Evolutionary conservation across 2,797 vertebrate species (phyloP).

Genomic region (Rhinoraja longicauda): DNA sequence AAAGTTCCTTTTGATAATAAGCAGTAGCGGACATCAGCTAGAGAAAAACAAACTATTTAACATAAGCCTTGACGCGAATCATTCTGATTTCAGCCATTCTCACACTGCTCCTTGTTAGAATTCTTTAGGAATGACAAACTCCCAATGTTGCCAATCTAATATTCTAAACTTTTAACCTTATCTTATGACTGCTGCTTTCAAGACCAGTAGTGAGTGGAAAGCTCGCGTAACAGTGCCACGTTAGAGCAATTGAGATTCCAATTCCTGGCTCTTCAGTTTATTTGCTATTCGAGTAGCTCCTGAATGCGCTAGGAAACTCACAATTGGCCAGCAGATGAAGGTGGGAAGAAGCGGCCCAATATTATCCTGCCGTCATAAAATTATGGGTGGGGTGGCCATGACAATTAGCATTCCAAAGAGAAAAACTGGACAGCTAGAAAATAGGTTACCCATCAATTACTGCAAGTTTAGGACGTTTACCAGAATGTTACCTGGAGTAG

Average conservation of each 20-base stretch:
- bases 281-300: too few relatives aligned
- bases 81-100: background rate
- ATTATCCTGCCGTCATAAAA: background rate
- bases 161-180: background rate
- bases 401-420: background rate
- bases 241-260: too few relatives aligned
- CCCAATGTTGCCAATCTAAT: too few relatives aligned
- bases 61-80: background rate
- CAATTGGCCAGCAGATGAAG: too few relatives aligned
- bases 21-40: conserved; percentile 23
- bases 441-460: background rate
- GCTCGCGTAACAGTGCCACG: too few relatives aligned
- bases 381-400: background rate
- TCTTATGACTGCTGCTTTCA: too few relatives aligned
- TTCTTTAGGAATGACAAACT: background rate
- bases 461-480: background rate
- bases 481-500: too few relatives aligned
- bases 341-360: too few relatives aligned
- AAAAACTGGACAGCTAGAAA: background rate
- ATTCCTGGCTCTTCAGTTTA: too few relatives aligned
- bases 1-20: conserved; percentile 23
- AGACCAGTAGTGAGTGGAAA: too few relatives aligned
- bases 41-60: background rate
- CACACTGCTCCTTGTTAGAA: background rate
- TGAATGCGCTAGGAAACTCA: too few relatives aligned